These are phyloP conservation scores for Drosophila asahinai DNA, from an alignment of 1,140 invertebrate genomes.

Conservation along the genomic window DNA sequence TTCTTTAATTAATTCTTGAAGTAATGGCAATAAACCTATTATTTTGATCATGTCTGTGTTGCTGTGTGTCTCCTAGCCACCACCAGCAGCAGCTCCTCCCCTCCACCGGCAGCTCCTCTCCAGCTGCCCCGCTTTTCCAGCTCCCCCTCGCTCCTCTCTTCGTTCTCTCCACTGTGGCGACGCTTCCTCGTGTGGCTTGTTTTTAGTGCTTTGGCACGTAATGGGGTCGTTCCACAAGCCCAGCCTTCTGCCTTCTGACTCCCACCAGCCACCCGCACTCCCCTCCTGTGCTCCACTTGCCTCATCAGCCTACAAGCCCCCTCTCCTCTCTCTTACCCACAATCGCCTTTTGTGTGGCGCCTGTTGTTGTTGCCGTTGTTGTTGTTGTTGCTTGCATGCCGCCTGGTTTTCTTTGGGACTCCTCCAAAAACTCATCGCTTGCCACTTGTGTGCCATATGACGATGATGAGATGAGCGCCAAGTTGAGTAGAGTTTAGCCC, in stretches of 20 bases:
- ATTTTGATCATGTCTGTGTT: constrained; percentile 4
- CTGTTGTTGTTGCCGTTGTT: constrained; percentile 25
- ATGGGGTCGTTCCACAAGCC: constrained; percentile 67
- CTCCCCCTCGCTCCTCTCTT: background rate
- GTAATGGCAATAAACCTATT: constrained; percentile 1
- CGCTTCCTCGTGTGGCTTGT: constrained; percentile 69
- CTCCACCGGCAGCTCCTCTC: background rate
- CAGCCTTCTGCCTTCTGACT: constrained; percentile 16
- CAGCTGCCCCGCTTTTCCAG: constrained; percentile 20
- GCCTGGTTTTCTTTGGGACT: constrained; percentile 52
- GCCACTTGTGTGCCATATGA: constrained; percentile 68
- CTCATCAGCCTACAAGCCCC: constrained; percentile 1
- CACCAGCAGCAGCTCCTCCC: background rate
- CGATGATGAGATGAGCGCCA: constrained; percentile 58
- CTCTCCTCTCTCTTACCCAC: constrained; percentile 33
- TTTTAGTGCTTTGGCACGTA: constrained; percentile 82
- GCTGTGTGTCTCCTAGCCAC: background rate
- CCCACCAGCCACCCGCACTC: constrained; percentile 6
- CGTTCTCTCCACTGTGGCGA: constrained; percentile 37
- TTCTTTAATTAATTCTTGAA: background rate
- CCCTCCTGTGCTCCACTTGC: background rate
- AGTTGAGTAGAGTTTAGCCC: constrained; percentile 49
- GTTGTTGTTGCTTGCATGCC: constrained; percentile 41
- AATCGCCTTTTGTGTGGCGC: constrained; percentile 65
- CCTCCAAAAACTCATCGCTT: constrained; percentile 46